Conservation (phyloP, 2,113 vertebrate genomes). For the Maccullochella peelii region DNA sequence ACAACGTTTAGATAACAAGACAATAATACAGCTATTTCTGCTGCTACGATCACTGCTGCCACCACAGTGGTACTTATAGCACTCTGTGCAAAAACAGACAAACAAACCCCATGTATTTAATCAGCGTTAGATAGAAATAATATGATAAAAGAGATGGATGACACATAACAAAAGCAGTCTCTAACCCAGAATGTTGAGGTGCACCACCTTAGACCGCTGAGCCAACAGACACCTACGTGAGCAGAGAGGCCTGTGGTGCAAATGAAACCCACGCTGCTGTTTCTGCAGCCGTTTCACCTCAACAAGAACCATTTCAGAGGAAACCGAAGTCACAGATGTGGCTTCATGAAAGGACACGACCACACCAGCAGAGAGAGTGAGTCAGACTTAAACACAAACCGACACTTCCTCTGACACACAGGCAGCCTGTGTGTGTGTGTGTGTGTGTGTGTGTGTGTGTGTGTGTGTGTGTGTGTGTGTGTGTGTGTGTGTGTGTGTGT, state of each 20-base stretch:
- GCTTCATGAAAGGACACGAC: not conserved
- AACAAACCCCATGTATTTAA: not conserved
- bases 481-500: not conserved
- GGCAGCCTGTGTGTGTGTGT: not conserved
- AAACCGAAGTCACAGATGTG: slow-evolving; percentile 25
- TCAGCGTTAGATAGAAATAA: not conserved
- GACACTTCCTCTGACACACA: slow-evolving; percentile 52
- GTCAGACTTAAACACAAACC: slow-evolving; percentile 37
- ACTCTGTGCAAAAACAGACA: not conserved
- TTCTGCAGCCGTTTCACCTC: slow-evolving; percentile 31
- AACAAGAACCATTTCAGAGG: not conserved
- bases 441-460: not conserved
- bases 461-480: slow-evolving; percentile 18
- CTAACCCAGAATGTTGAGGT: not conserved
- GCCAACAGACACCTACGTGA: not conserved
- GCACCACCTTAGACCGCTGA: too few relatives aligned
- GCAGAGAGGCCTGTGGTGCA: not conserved
- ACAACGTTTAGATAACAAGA: not conserved
- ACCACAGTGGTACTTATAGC: not conserved
- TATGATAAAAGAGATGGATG: not conserved
- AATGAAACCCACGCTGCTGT: not conserved
- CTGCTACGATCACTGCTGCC: rapidly evolving
- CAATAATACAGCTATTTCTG: not conserved
- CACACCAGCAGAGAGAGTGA: slow-evolving; percentile 29
- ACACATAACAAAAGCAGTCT: not conserved